phyloP scores from a whole-genome alignment of 2,113 vertebrate genomes.

The Pagrus major region DNA sequence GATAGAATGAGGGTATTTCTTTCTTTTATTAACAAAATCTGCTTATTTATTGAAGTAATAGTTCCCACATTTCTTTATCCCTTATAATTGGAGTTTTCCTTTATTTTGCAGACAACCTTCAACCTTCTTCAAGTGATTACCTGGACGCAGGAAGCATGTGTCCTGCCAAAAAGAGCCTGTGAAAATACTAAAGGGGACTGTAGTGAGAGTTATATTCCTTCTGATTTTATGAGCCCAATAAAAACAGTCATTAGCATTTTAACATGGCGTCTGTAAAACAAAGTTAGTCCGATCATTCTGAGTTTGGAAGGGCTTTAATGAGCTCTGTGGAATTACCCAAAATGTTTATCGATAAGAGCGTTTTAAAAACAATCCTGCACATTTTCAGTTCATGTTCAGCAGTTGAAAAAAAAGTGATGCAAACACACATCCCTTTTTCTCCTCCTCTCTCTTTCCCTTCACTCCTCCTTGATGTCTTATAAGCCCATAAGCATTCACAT shows the following conservation, averaged over 20 bases:
- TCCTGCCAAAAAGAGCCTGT: conserved; percentile 21
- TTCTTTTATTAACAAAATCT: background rate
- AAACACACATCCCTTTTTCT: background rate
- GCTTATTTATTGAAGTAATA: background rate
- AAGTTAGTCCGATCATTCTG: conserved; percentile 7
- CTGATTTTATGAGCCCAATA: conserved; percentile 4
- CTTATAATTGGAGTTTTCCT: background rate
- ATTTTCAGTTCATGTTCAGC: background rate
- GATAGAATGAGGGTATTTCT: background rate
- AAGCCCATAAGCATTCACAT: background rate
- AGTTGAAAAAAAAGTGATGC: background rate
- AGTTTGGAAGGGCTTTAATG: conserved; percentile 31
- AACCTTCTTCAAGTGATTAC: background rate
- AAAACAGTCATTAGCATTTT: conserved; percentile 34
- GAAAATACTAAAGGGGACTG: conserved; percentile 7
- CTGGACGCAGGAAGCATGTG: background rate
- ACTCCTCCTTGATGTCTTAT: background rate
- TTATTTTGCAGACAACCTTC: background rate
- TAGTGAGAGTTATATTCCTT: background rate
- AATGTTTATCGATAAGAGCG: background rate
- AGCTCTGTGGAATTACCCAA: conserved; percentile 15
- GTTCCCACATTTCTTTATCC: background rate
- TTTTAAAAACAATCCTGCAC: background rate
- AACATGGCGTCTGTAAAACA: conserved; percentile 6
- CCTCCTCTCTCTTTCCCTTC: background rate